Conservation (phyloP, 1,140 invertebrate genomes). For the Leptopilina clavipes region DNA sequence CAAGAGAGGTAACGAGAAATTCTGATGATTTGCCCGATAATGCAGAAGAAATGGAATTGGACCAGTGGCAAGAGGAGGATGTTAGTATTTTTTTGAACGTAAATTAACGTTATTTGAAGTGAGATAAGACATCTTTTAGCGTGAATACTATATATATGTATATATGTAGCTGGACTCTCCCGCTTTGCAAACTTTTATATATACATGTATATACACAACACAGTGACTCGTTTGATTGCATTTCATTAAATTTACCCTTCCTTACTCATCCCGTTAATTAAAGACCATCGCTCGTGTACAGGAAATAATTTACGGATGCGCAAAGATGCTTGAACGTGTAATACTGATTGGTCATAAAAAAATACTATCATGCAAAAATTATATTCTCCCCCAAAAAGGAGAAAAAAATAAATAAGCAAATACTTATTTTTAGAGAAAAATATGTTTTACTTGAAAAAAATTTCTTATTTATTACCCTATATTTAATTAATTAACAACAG, state of each 20-base stretch:
- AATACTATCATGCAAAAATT: neutral
- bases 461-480: neutral
- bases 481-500: neutral
- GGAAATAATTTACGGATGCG: slow-evolving; percentile 32
- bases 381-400: too few species aligned
- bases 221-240: slow-evolving; percentile 53
- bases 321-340: neutral
- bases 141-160: slow-evolving; percentile 37
- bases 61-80: slow-evolving; percentile 43
- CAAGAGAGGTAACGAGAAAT: neutral
- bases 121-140: slow-evolving; percentile 10
- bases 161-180: slow-evolving; percentile 23
- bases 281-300: slow-evolving; percentile 49
- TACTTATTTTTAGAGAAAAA: neutral
- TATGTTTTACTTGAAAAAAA: neutral
- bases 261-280: slow-evolving; percentile 56
- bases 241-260: slow-evolving; percentile 55
- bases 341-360: slow-evolving; percentile 16
- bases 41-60: neutral
- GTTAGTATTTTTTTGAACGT: slow-evolving; percentile 39
- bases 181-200: neutral
- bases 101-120: neutral
- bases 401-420: neutral
- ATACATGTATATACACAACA: neutral
- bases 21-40: slow-evolving; percentile 6